A percentile compares a stretch with the other conserved stretches of the same genome.
These are phyloP conservation scores for Acanthochromis polyacanthus DNA, from an alignment of 2,113 vertebrate species.

Conservation along the genomic window DNA sequence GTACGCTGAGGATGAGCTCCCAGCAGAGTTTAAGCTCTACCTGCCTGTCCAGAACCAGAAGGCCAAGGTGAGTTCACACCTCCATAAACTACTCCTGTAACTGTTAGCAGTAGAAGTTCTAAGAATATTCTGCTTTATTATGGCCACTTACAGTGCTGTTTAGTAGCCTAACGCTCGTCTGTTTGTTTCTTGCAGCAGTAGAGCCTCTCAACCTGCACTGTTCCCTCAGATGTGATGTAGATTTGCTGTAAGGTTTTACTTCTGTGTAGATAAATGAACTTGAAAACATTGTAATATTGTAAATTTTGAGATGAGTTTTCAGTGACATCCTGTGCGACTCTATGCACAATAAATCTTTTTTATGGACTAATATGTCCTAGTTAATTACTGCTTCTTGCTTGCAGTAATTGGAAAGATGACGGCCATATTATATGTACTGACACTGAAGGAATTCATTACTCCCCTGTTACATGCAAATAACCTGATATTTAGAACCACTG, in stretches of 20 bases:
- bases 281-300: constrained; percentile 33
- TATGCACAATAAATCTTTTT: constrained; percentile 69
- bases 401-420: not conserved
- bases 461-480: not conserved
- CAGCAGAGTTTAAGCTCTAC: constrained; percentile 97
- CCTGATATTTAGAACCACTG: not conserved
- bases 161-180: not conserved
- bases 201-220: not conserved
- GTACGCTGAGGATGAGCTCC: constrained; percentile 97
- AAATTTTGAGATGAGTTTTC: constrained; percentile 13
- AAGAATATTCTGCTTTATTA: too few relatives aligned
- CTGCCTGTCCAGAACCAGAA: constrained; percentile 95
- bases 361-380: constrained; percentile 26
- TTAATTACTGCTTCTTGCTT: not conserved
- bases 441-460: not conserved
- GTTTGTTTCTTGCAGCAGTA: constrained; percentile 72
- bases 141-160: not conserved
- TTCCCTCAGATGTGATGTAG: not conserved
- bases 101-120: too few relatives aligned
- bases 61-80: constrained; percentile 87
- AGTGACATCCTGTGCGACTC: constrained; percentile 34
- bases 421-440: not conserved
- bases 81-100: not conserved
- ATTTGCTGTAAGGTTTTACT: too few relatives aligned
- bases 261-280: not conserved